Evolutionary conservation across 1,140 invertebrate species (phyloP).

Genomic region (Neodiprion virginianus): DNA sequence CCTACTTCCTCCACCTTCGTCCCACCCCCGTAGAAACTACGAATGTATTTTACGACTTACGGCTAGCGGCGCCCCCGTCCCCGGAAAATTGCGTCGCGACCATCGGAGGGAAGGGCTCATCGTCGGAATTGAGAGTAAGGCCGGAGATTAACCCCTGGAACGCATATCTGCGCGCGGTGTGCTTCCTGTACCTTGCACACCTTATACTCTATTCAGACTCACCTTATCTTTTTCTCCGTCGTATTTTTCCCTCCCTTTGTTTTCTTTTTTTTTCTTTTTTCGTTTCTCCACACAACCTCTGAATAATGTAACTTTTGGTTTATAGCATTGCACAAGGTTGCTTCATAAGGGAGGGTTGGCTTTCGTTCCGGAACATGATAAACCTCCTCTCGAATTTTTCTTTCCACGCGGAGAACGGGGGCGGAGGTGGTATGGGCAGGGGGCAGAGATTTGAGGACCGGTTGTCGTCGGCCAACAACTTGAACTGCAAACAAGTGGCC

Average conservation of each 20-base stretch:
- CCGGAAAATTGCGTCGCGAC: neutral
- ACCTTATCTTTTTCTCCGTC: neutral
- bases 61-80: neutral
- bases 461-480: neutral
- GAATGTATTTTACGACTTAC: conserved; percentile 2
- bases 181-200: neutral
- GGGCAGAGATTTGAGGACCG: neutral
- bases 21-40: neutral
- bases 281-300: neutral
- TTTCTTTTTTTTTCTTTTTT: neutral
- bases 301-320: conserved; percentile 3
- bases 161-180: neutral
- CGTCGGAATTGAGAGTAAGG: neutral
- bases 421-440: neutral
- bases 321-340: neutral
- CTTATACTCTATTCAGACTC: neutral
- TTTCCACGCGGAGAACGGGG: neutral
- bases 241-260: neutral
- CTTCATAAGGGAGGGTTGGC: neutral
- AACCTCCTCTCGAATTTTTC: neutral
- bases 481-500: conserved; percentile 24
- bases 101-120: neutral
- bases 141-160: neutral
- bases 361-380: conserved; percentile 1
- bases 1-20: neutral